A percentile compares a stretch with the other conserved stretches of the same genome.
Evolutionary conservation across 2,113 vertebrate species (phyloP).

Genomic region (Epinephelus fuscoguttatus): DNA sequence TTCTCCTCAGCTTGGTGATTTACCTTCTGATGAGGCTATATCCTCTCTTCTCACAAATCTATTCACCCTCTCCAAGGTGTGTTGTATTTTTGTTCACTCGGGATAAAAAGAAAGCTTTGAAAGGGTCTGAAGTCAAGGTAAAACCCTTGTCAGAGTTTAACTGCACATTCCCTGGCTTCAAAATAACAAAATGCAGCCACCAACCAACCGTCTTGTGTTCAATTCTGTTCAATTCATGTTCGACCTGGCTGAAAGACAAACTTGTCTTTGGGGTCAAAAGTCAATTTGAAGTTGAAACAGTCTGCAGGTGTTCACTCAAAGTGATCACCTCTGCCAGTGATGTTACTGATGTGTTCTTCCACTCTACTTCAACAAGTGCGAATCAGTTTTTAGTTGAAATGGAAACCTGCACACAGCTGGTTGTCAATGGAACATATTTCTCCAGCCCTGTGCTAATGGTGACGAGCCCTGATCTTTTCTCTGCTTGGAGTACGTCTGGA

Average conservation of each 20-base stretch:
- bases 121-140: background rate
- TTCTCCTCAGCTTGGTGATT: constrained; percentile 74
- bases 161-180: background rate
- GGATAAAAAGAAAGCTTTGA: background rate
- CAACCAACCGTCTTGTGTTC: background rate
- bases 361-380: background rate
- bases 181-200: background rate
- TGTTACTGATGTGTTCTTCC: background rate
- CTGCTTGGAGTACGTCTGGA: too few species aligned
- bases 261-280: background rate
- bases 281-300: background rate
- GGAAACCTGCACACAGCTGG: background rate
- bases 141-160: background rate
- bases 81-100: background rate
- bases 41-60: background rate
- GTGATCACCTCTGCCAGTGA: background rate
- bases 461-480: background rate
- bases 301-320: background rate
- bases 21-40: background rate
- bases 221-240: background rate
- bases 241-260: background rate
- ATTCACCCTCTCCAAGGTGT: background rate
- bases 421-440: background rate
- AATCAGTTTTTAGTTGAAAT: background rate
- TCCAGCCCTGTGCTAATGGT: background rate